Percentiles rank a stretch among this genome's conserved stretches.
These are phyloP conservation scores for Zalophus californianus DNA, from an alignment of 2,797 vertebrate genomes.

Conservation along the genomic window DNA sequence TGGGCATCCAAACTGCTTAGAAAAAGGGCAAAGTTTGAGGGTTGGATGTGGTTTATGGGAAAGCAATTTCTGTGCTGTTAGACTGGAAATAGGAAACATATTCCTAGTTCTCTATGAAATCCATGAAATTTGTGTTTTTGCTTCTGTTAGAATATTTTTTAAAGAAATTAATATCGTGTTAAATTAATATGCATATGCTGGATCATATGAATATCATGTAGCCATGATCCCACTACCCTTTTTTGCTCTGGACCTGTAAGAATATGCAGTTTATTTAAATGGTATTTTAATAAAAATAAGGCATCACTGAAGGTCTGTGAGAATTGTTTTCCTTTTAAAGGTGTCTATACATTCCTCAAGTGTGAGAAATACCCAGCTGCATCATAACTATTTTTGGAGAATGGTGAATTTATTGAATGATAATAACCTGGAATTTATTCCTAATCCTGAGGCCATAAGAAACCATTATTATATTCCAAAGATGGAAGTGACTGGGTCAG, in stretches of 20 bases:
- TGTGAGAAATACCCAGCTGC: constrained; percentile 1
- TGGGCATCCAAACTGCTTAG: not conserved
- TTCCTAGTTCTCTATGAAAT: constrained; percentile 8
- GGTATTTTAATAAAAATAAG: constrained; percentile 45
- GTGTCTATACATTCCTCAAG: not conserved
- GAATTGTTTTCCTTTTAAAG: constrained; percentile 35
- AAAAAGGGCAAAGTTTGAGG: constrained; percentile 1
- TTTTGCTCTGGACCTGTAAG: not conserved
- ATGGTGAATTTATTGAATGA: not conserved
- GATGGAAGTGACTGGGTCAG: not conserved
- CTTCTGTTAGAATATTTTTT: not conserved
- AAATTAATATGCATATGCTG: constrained; percentile 15
- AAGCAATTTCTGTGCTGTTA: constrained; percentile 31
- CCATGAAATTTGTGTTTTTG: constrained; percentile 28
- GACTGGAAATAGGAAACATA: not conserved
- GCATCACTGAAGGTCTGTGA: not conserved
- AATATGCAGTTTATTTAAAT: constrained; percentile 39
- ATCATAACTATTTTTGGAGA: constrained; percentile 59
- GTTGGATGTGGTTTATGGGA: not conserved
- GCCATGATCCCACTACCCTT: not conserved
- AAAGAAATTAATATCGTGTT: not conserved
- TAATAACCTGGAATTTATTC: constrained; percentile 44
- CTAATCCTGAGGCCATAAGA: constrained; percentile 6
- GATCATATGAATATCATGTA: not conserved
- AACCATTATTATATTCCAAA: constrained; percentile 31